Evolutionary conservation across 2,888 invertebrate species (phyloP), one percentile per base, ranked within the genome.

Genomic region (Julus scandinavius): DNA sequence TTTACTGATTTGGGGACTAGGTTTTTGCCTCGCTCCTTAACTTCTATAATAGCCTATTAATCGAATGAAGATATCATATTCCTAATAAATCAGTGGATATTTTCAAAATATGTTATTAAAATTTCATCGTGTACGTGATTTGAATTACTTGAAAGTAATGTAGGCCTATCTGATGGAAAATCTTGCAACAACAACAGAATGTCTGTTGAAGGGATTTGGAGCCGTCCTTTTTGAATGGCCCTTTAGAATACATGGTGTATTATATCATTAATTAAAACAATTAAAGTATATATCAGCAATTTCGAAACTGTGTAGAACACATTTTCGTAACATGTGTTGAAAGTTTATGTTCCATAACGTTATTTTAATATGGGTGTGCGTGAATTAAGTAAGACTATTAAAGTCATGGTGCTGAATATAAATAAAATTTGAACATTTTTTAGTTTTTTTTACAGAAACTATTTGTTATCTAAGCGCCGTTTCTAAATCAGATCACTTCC

Each of bases 11-110:
- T 15, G n/a, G 58, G 15, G 4, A 58, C n/a, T n/a, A 5, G n/a
- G 17, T 58, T 17, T 58, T 17, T 58, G 17, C n/a, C 17, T 15
- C 58, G 5, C 58, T n/a, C 58, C 17, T 17, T 58, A 58, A 58
- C n/a, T 1, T 15, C n/a, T 58, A 7, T 72, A 29, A 72, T 29
- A 72, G 72, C 29, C 72, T 20, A 72, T 72, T 72, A 72, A 20
- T 72, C 20, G 72, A 72, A 72, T 72, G 72, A 72, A 17, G 72
- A 72, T 72, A 72, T 72, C 72, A 72, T 20, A 72, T 29, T 72
- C 1, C 29, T 17, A 72, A 29, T 72, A 72, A 72, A 72, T 72
- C 72, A 72, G 20, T 72, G 7, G 29, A 20, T 17, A 72, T 20
- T 72, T 72, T 72, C 72, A 72, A 29, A 72, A 72, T 72, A 72